These are phyloP conservation scores for Cariama cristata DNA, from an alignment of 2,113 vertebrate species.

Conservation along the genomic window DNA sequence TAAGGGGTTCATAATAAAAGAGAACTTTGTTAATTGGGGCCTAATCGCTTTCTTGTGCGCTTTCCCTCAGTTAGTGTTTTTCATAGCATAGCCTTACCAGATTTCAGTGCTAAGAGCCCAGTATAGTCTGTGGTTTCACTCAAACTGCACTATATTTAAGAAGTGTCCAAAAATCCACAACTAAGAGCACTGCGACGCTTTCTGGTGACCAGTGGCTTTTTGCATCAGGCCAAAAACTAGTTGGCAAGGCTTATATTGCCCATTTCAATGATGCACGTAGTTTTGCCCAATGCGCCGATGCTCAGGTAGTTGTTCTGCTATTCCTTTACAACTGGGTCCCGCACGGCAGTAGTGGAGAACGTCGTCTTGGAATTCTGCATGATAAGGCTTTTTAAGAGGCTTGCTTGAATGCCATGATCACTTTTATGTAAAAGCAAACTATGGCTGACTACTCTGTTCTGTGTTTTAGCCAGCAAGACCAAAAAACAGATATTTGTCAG, in stretches of 20 bases:
- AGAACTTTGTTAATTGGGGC: neutral
- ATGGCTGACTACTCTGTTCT: constrained; percentile 17
- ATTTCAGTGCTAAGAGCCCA: neutral
- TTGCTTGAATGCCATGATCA: neutral
- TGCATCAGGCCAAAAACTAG: neutral
- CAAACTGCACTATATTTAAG: neutral
- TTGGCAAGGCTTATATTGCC: neutral
- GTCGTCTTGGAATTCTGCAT: neutral
- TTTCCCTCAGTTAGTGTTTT: neutral
- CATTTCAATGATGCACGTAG: neutral
- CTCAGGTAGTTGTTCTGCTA: neutral
- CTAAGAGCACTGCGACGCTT: neutral
- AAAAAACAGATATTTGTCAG: constrained; percentile 96
- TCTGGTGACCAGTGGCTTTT: neutral
- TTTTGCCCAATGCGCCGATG: rapidly evolving
- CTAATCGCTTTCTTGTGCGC: neutral
- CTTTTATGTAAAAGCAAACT: neutral
- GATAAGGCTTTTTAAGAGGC: neutral
- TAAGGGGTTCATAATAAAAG: neutral
- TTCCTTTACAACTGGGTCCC: neutral
- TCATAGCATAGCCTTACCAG: neutral
- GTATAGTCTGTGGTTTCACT: neutral
- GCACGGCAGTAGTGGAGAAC: neutral
- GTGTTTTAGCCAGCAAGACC: constrained; percentile 90
- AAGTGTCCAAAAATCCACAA: neutral